A percentile compares a stretch with the other conserved stretches of the same genome.
These are phyloP conservation scores for Cordylochernes scorpioides DNA, from an alignment of 2,888 invertebrate genomes.

Conservation along the genomic window DNA sequence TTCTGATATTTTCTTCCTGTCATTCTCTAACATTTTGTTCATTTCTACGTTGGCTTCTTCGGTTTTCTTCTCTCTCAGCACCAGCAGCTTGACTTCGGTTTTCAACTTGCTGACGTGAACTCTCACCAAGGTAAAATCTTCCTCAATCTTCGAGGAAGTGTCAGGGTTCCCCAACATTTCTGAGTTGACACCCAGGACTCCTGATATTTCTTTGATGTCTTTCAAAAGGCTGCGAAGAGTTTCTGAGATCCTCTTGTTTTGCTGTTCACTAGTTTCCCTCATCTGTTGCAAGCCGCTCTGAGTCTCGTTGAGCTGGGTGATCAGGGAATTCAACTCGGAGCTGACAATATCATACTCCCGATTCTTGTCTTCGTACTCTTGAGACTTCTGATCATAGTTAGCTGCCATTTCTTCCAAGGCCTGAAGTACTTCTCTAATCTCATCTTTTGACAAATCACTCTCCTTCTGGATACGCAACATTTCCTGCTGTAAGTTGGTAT, in stretches of 20 bases:
- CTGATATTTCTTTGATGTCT: conserved; percentile 77
- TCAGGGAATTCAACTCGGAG: conserved; percentile 67
- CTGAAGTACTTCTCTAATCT: conserved; percentile 89
- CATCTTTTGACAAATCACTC: conserved; percentile 90
- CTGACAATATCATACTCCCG: conserved; percentile 72
- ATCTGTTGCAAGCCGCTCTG: conserved; percentile 73
- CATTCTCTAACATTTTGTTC: too few species aligned
- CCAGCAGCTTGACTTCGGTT: conserved; percentile 89
- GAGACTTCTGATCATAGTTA: conserved; percentile 96
- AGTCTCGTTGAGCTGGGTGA: conserved; percentile 46
- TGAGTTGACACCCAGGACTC: conserved; percentile 64
- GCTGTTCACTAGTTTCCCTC: conserved; percentile 69
- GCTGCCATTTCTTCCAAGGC: conserved; percentile 95
- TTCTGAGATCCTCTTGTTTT: conserved; percentile 80
- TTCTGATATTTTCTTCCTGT: too few species aligned
- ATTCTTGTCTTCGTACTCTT: conserved; percentile 84
- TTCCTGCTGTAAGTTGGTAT: conserved; percentile 74
- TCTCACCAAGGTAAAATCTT: conserved; percentile 92
- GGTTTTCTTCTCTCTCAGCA: too few species aligned
- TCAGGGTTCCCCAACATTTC: too few species aligned
- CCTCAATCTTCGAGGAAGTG: conserved; percentile 50
- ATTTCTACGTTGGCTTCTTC: too few species aligned
- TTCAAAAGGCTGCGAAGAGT: conserved; percentile 73
- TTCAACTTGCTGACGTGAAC: conserved; percentile 96
- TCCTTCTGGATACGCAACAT: conserved; percentile 88